Percentiles rank a stretch among this genome's conserved stretches.
Conservation (phyloP, 2,888 invertebrate genomes). For the Priocnemis perturbator region DNA sequence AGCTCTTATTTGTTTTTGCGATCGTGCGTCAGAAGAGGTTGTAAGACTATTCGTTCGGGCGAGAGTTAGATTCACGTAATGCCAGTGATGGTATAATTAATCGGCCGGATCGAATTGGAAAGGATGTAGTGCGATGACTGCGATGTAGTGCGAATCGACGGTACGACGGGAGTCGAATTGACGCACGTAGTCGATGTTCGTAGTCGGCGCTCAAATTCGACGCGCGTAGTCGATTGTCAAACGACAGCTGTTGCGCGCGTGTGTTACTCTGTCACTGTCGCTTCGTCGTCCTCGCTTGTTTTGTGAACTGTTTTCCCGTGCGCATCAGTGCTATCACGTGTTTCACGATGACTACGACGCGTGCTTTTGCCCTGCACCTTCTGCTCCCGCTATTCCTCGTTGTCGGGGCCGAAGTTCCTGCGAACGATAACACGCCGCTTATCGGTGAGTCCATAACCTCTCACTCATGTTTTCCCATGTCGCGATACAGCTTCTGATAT, state of each 20-base stretch:
- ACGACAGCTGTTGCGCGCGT: constrained; percentile 53
- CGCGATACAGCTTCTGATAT: too few species aligned
- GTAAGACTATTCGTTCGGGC: too few species aligned
- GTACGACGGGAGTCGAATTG: too few species aligned
- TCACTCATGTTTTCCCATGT: not conserved
- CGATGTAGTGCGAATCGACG: too few species aligned
- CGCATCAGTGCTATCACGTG: not conserved
- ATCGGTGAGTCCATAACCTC: not conserved
- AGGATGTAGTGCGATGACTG: too few species aligned
- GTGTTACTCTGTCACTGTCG: constrained; percentile 28
- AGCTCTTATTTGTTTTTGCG: too few species aligned
- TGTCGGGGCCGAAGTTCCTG: not conserved
- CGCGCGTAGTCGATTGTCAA: constrained; percentile 39
- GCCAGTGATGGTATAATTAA: too few species aligned
- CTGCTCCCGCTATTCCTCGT: not conserved
- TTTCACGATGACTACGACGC: constrained; percentile 5
- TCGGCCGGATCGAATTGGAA: too few species aligned
- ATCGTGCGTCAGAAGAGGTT: too few species aligned
- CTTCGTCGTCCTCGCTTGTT: constrained; percentile 18
- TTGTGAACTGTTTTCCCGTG: constrained; percentile 10
- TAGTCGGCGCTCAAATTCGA: not conserved
- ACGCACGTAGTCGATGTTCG: too few species aligned
- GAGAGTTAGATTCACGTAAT: too few species aligned
- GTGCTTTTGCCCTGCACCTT: not conserved
- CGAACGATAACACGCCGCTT: not conserved